A percentile compares a stretch with the other conserved stretches of the same genome.
Conservation (phyloP, 1,140 invertebrate genomes). For the Paracyclopina nana region DNA sequence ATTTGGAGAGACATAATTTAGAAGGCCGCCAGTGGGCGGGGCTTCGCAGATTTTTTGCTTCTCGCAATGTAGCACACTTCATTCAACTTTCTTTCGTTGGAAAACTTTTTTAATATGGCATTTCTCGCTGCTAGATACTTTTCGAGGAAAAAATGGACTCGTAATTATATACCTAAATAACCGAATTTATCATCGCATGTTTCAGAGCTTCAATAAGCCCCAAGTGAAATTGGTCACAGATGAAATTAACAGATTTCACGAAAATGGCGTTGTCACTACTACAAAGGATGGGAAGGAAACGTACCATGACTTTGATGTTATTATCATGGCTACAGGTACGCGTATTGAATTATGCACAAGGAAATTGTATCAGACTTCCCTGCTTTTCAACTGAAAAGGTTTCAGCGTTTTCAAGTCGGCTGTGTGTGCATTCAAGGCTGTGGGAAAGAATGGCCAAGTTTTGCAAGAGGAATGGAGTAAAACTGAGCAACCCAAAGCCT, state of each 20-base stretch:
- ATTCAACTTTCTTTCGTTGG: no score
- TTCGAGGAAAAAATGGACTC: not conserved
- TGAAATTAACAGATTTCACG: not conserved
- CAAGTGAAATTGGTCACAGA: not conserved
- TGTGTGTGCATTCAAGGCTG: not conserved
- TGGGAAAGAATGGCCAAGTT: not conserved
- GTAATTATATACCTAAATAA: not conserved
- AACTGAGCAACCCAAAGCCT: no score
- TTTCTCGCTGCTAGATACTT: no score
- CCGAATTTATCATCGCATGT: not conserved
- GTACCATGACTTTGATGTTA: conserved; percentile 1
- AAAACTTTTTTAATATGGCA: no score
- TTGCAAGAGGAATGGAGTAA: not conserved
- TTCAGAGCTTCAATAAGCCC: not conserved
- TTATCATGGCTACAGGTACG: not conserved
- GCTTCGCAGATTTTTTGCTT: no score
- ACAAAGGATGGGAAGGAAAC: conserved; percentile 1
- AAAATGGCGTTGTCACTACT: not conserved
- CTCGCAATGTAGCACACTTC: no score
- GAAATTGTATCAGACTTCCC: no score
- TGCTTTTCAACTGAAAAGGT: no score
- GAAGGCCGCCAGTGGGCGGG: no score
- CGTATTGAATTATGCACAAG: no score
- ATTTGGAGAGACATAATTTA: no score
- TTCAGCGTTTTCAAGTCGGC: no score